phyloP scores from a whole-genome alignment of 2,888 invertebrate genomes.

The Ceramica pisi region DNA sequence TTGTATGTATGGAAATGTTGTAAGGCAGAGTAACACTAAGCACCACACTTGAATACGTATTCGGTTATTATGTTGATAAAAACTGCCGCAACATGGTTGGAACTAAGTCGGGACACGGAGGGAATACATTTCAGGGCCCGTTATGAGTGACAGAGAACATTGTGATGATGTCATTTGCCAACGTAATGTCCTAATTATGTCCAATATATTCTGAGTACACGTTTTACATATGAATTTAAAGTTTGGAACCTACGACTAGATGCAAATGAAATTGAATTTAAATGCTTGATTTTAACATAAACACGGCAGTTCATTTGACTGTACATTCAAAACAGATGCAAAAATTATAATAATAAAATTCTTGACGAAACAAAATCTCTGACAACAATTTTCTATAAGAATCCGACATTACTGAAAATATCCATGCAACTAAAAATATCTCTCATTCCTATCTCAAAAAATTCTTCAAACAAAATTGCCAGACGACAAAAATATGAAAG shows the following conservation, averaged over 20 bases:
- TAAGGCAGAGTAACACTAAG: slow-evolving; percentile 72
- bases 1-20: slow-evolving; percentile 47
- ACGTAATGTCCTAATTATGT: slow-evolving; percentile 56
- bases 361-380: background rate
- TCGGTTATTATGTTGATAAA: slow-evolving; percentile 87
- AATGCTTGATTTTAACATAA: slow-evolving; percentile 34
- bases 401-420: background rate
- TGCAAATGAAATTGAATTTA: slow-evolving; percentile 52
- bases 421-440: background rate
- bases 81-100: slow-evolving; percentile 80
- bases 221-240: slow-evolving; percentile 55
- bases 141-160: slow-evolving; percentile 66
- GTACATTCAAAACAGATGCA: background rate
- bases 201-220: slow-evolving; percentile 51
- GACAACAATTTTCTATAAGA: background rate
- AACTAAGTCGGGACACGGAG: slow-evolving; percentile 74
- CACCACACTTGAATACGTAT: slow-evolving; percentile 86
- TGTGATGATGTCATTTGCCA: slow-evolving; percentile 64
- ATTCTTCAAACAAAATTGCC: slow-evolving; percentile 26
- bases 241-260: slow-evolving; percentile 35
- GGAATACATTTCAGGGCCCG: slow-evolving; percentile 70
- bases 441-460: background rate
- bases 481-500: slow-evolving; percentile 21
- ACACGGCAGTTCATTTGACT: background rate
- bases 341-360: background rate